A percentile compares a stretch with the other conserved stretches of the same genome.
Conservation (phyloP, 2,113 vertebrate species). For the Pomatostomus ruficeps region DNA sequence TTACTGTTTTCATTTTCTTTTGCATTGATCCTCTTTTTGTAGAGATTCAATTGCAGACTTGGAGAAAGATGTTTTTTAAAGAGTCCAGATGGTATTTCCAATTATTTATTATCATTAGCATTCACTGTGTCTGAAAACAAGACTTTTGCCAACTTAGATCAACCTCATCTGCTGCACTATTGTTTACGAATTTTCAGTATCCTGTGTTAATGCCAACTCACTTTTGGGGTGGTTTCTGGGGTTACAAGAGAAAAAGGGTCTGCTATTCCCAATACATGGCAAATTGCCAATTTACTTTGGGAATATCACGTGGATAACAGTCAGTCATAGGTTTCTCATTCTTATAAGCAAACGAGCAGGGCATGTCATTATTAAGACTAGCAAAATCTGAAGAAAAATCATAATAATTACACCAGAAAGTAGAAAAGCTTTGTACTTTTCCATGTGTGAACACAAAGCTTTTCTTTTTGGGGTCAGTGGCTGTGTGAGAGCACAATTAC, state of each 20-base stretch:
- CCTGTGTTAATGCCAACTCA: not conserved
- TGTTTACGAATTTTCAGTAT: not conserved
- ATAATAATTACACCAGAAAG: not conserved
- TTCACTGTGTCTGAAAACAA: slow-evolving; percentile 41
- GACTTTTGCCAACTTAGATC: slow-evolving; percentile 42
- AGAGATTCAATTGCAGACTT: slow-evolving; percentile 29
- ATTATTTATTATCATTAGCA: slow-evolving; percentile 52
- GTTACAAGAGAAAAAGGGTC: not conserved
- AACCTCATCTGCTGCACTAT: slow-evolving; percentile 16
- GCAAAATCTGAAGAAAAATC: not conserved
- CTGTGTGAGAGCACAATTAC: not conserved
- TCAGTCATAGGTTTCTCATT: not conserved
- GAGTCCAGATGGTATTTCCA: slow-evolving; percentile 48
- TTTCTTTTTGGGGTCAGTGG: not conserved
- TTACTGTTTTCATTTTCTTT: slow-evolving; percentile 46
- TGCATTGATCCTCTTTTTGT: slow-evolving; percentile 29
- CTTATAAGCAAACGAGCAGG: not conserved
- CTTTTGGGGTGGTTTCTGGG: not conserved
- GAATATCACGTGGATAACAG: not conserved
- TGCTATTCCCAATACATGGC: not conserved
- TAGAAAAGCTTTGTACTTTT: not conserved
- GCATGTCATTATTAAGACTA: not conserved
- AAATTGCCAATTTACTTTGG: not conserved
- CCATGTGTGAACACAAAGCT: not conserved
- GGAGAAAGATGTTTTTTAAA: slow-evolving; percentile 32